Percentiles rank a stretch among this genome's conserved stretches.
Conservation (phyloP, 1,140 invertebrate species). For the Drosophila erecta region DNA sequence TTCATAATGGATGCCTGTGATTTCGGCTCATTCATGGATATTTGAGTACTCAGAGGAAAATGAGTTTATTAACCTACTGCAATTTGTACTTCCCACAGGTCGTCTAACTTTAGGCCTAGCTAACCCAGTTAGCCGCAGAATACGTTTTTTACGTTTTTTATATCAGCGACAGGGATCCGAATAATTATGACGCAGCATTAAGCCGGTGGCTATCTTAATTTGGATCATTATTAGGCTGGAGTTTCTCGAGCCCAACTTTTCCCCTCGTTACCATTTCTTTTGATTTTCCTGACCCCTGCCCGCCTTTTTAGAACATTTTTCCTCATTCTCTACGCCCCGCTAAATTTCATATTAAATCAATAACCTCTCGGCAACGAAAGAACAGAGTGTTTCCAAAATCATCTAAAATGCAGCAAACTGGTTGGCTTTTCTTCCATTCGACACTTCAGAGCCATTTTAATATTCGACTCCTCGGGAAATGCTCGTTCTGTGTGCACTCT, state of each 20-base stretch:
- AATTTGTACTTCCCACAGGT: constrained; percentile 10
- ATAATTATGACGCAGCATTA: constrained; percentile 32
- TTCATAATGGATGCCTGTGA: no score
- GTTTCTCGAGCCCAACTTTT: constrained; percentile 3
- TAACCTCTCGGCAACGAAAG: constrained; percentile 38
- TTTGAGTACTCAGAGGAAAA: neutral
- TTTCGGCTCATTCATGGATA: neutral
- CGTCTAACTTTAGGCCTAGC: constrained; percentile 13
- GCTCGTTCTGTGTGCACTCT: constrained; percentile 38
- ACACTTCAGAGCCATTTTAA: constrained; percentile 29
- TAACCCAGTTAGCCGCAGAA: constrained; percentile 3
- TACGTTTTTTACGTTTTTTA: constrained; percentile 19
- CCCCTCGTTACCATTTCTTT: neutral
- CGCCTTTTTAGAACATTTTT: constrained; percentile 14
- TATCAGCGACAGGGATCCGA: constrained; percentile 13
- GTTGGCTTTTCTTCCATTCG: constrained; percentile 5
- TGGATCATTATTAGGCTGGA: constrained; percentile 12
- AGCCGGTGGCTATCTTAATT: constrained; percentile 28
- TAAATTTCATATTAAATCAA: constrained; percentile 68
- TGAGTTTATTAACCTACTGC: constrained; percentile 14
- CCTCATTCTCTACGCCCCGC: constrained; percentile 17
- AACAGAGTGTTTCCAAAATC: constrained; percentile 22
- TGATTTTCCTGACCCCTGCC: neutral
- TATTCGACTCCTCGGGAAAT: constrained; percentile 39
- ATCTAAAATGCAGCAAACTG: constrained; percentile 55